Percentiles rank a stretch among this genome's conserved stretches.
Evolutionary conservation across 2,113 vertebrate species (phyloP).

Genomic region (Ranitomeya imitator): DNA sequence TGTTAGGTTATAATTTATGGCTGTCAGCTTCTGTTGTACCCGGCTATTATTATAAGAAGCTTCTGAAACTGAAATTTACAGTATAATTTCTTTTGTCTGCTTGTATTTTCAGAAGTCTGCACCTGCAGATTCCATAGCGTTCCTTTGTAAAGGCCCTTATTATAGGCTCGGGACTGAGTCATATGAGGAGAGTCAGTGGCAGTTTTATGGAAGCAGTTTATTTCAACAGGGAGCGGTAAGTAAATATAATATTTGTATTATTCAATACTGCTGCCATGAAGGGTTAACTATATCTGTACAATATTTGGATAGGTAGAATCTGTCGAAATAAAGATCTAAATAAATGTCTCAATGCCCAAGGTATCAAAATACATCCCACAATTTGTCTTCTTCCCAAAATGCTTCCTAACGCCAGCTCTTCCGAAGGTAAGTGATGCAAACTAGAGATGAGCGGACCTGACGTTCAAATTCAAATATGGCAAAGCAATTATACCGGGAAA

Average conservation of each 20-base stretch:
- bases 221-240: background rate
- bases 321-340: too few relatives aligned
- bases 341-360: too few relatives aligned
- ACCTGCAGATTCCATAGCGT: constrained; percentile 41
- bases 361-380: too few relatives aligned
- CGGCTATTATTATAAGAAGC: constrained; percentile 48
- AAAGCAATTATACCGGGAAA: too few relatives aligned
- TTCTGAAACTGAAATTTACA: constrained; percentile 30
- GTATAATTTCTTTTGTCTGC: constrained; percentile 48
- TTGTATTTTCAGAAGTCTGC: constrained; percentile 29
- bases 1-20: constrained; percentile 38
- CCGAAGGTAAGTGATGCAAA: too few relatives aligned
- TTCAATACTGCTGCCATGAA: background rate
- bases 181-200: constrained; percentile 6
- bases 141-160: constrained; percentile 14
- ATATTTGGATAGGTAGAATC: too few relatives aligned
- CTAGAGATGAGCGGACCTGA: too few relatives aligned
- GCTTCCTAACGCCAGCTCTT: too few relatives aligned
- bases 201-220: background rate
- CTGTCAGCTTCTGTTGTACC: constrained; percentile 28
- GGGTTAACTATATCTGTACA: too few relatives aligned
- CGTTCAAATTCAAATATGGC: too few relatives aligned
- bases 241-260: background rate
- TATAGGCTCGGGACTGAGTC: constrained; percentile 7
- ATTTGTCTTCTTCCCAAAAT: too few relatives aligned